Evolutionary conservation across 1,140 invertebrate genomes (phyloP).

Genomic region (Ganaspis sp.): DNA sequence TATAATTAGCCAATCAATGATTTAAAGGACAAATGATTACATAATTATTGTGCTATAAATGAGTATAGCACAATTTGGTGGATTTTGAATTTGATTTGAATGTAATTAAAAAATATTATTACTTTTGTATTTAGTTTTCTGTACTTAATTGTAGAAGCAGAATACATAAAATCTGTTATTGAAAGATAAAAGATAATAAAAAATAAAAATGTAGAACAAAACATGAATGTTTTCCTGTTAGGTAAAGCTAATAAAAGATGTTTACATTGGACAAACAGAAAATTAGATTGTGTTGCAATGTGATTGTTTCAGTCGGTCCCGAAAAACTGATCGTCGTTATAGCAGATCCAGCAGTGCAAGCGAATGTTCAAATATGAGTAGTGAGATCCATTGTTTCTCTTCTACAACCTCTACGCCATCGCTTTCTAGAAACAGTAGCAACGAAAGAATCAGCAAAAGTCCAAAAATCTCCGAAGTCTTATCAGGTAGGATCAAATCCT

Average conservation of each 20-base stretch:
- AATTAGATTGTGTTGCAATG: conserved; percentile 10
- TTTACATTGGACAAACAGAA: not conserved
- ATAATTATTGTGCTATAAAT: too few relatives aligned
- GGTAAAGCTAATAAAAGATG: not conserved
- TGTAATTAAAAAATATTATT: not conserved
- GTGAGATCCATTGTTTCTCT: conserved; percentile 72
- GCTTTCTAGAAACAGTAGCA: conserved; percentile 71
- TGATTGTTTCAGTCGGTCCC: conserved; percentile 63
- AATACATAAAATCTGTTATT: conserved; percentile 38
- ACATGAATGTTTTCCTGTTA: not conserved
- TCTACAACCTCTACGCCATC: conserved; percentile 73
- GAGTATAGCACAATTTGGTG: too few relatives aligned
- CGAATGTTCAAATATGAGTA: conserved; percentile 73
- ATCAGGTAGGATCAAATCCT: conserved; percentile 54
- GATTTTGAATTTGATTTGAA: too few relatives aligned
- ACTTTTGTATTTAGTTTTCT: not conserved
- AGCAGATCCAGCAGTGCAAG: conserved; percentile 73
- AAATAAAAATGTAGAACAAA: conserved; percentile 25
- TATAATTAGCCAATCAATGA: too few relatives aligned
- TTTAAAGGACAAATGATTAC: too few relatives aligned
- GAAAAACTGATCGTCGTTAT: conserved; percentile 66
- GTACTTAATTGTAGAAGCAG: not conserved
- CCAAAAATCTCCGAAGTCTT: conserved; percentile 60
- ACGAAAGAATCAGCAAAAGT: conserved; percentile 66
- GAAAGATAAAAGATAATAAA: conserved; percentile 36